Base-by-base conservation (phyloP, 2,888 invertebrate genomes). In the Noctua pronuba region DNA sequence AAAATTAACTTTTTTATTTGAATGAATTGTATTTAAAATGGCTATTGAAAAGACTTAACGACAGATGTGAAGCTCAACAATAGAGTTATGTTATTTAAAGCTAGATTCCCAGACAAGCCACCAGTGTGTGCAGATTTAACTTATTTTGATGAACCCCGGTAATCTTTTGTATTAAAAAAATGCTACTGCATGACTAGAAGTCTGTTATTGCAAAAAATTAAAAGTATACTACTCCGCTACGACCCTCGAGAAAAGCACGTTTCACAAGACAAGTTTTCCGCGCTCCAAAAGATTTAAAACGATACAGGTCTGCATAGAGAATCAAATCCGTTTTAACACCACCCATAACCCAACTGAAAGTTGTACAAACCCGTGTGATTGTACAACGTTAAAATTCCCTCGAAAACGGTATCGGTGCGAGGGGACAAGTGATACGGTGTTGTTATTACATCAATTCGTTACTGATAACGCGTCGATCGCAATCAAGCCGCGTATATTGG, bases 391-490 rank as follows among this genome's bases (percentile, higher is more conserved):
- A 82, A 83, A 88, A 84, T 79, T 88, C 86, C 85, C 85, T 86
- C 88, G 86, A 90, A 90, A 88, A 84, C 75, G 77, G 76, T 92
- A 92, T 92, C 90, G 88, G 83, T 70, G 44, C 74, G 85, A 89
- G 91, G 91, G 93, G 91, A 90, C 90, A 90, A 90, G 90, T 92
- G 95, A 94, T 94, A 95, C 88, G 89, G 88, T 90, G 93, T 81
- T 83, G 89, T 94, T 95, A 95, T 95, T 94, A 94, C 95, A 95
- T 94, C 95, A 94, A 95, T 95, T 93, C 93, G 92, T 93, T 93
- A 93, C 93, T 94, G 95, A 95, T 96, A 95, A 94, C 91, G 89
- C 85, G 72, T 82, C 90, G 90, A 92, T 91, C 90, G 92, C 94
- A 94, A 95, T 95, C 94, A 94, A 90, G 91, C 91, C 91, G 90